Evolutionary conservation across 2,888 invertebrate genomes (phyloP).

Genomic region (Gonocerus acuteangulatus): DNA sequence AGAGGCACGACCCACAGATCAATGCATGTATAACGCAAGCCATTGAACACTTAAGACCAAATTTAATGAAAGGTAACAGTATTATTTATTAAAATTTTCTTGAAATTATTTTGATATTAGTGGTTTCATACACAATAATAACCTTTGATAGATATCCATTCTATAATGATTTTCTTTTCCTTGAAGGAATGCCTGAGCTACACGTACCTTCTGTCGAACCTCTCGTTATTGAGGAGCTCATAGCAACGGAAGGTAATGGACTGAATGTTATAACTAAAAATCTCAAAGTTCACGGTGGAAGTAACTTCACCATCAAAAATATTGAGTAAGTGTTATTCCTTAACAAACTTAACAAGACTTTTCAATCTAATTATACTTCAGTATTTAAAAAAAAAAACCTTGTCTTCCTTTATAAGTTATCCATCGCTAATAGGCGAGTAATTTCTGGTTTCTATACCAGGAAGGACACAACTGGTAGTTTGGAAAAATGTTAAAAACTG

Average conservation of each 20-base stretch:
- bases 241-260: slow-evolving; percentile 48
- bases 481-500: no score
- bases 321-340: slow-evolving; percentile 49
- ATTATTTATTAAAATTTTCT: background rate
- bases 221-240: slow-evolving; percentile 51
- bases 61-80: slow-evolving; percentile 43
- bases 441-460: no score
- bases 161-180: background rate
- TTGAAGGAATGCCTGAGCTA: slow-evolving; percentile 55
- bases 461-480: no score
- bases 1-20: slow-evolving; percentile 42
- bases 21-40: slow-evolving; percentile 50
- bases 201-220: slow-evolving; percentile 61
- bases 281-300: slow-evolving; percentile 56
- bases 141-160: no score
- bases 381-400: no score
- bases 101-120: background rate
- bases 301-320: slow-evolving; percentile 53
- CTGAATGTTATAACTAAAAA: slow-evolving; percentile 49
- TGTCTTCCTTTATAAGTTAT: no score
- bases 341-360: background rate
- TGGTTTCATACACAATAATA: no score
- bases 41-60: slow-evolving; percentile 53
- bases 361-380: no score
- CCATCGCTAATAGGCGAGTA: no score